Evolutionary conservation across 2,113 vertebrate genomes (phyloP).

Genomic region (Deroptyus accipitrinus): DNA sequence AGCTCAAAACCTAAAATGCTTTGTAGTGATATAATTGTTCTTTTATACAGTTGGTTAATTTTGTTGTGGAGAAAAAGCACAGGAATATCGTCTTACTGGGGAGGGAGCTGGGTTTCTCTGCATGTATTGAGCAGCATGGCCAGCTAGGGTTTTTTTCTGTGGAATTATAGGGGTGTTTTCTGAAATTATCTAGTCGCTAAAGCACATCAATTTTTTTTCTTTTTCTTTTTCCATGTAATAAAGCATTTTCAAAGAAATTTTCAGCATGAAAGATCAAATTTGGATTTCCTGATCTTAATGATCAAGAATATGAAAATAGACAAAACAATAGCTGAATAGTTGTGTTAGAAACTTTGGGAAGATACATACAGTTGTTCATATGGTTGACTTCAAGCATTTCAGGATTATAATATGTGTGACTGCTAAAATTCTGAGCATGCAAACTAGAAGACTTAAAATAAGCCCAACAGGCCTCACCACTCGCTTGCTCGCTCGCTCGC

Average conservation of each 20-base stretch:
- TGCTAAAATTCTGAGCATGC: accelerated
- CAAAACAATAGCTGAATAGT: background rate
- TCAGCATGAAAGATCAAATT: background rate
- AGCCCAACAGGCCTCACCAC: background rate
- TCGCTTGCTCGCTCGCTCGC: accelerated
- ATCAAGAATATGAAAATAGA: background rate
- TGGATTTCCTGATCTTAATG: background rate
- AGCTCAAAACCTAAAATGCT: background rate
- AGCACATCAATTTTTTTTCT: accelerated
- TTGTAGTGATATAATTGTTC: background rate
- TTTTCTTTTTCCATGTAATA: background rate
- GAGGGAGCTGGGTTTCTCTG: background rate
- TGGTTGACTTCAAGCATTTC: background rate
- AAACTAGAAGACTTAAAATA: background rate
- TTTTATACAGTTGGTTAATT: background rate
- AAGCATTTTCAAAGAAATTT: background rate
- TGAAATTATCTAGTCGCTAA: background rate
- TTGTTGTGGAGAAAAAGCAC: background rate
- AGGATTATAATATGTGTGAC: background rate
- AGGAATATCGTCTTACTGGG: background rate
- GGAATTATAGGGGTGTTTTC: background rate
- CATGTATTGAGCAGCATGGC: background rate
- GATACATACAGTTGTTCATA: background rate
- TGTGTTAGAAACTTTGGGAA: background rate
- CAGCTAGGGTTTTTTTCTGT: background rate